Base-by-base conservation (phyloP, 2,797 vertebrate species). In the Pangasius mekongensis region DNA sequence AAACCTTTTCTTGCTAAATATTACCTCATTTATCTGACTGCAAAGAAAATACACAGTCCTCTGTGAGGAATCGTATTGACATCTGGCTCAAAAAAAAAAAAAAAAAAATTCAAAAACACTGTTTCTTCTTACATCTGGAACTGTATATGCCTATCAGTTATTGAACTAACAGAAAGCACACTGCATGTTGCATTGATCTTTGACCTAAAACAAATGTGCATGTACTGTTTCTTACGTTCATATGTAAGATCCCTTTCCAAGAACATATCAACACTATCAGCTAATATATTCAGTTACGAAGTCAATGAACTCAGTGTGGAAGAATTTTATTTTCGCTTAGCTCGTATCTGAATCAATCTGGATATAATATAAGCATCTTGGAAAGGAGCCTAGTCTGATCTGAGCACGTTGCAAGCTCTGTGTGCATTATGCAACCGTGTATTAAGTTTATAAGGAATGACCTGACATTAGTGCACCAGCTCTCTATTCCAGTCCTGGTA, bases 61-160 rank as follows among this genome's bases (percentile, higher is more conserved):
- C 52, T 39, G 30, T 33, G 18, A 81, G 33, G 56, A 82, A 82
- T 10, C 22, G 16, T 33, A 24, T n/a, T 62, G 36, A 82, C 80
- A 62, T 60, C 56, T 62, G 56, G 56, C 13, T 82, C 10, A 36
- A 36, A 36, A 36, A 39, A 39, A 39, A 39, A 39, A 39, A 39
- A 39, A 62, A 33, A 82, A 5, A 39, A 36, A 78, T 54, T 33
- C 16, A 56, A 33, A 77, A 56, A 56, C 30, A 33, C 49, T 0
- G 30, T 80, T 58, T 56, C n/a, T 20, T 58, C 77, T 81, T 20
- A 58, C 77, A 80, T 80, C 52, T 81, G 56, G 54, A 60, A 60
- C 20, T 60, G 33, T 39, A 24, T 14, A 60, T 77, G 14, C 14
- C 52, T 52, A 52, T n/a, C 3, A 18, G 5, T 30, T 77, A 77